Evolutionary conservation across 2,888 invertebrate species (phyloP).

Genomic region (Philopedon plagiatum): DNA sequence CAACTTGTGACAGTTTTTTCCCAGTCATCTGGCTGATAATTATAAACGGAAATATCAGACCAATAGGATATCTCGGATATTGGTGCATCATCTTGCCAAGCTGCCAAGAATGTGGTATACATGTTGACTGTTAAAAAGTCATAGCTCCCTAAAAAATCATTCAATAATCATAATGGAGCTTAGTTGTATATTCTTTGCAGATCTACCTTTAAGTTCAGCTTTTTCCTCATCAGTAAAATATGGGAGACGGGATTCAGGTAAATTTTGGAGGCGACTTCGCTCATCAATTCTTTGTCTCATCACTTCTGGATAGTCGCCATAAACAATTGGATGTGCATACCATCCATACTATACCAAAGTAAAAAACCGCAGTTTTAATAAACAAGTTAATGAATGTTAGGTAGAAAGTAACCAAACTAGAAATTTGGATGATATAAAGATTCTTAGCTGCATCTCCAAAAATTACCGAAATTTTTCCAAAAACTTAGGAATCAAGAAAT

Average conservation of each 20-base stretch:
- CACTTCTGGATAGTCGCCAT: constrained; percentile 76
- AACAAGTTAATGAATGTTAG: neutral
- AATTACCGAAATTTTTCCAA: too few relatives aligned
- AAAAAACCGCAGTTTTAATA: constrained; percentile 51
- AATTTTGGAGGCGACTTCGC: constrained; percentile 66
- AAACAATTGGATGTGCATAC: constrained; percentile 77
- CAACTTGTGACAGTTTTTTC: constrained; percentile 47
- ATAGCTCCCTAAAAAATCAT: constrained; percentile 65
- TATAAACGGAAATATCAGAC: constrained; percentile 59
- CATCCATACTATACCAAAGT: constrained; percentile 71
- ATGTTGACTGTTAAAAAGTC: constrained; percentile 85
- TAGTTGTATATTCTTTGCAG: too few relatives aligned
- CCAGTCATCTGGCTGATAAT: constrained; percentile 46
- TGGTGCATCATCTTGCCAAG: constrained; percentile 20
- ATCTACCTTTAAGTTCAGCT: constrained; percentile 71
- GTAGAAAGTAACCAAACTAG: neutral
- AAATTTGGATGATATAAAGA: neutral
- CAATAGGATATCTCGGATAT: constrained; percentile 31
- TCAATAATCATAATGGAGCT: too few relatives aligned
- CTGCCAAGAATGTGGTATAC: constrained; percentile 71
- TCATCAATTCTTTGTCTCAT: constrained; percentile 74
- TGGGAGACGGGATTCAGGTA: constrained; percentile 57
- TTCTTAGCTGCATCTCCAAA: too few relatives aligned
- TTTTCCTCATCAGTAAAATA: constrained; percentile 74
- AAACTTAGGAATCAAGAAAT: too few relatives aligned